phyloP scores from a whole-genome alignment of 2,888 invertebrate genomes.

The Plutella xylostella region DNA sequence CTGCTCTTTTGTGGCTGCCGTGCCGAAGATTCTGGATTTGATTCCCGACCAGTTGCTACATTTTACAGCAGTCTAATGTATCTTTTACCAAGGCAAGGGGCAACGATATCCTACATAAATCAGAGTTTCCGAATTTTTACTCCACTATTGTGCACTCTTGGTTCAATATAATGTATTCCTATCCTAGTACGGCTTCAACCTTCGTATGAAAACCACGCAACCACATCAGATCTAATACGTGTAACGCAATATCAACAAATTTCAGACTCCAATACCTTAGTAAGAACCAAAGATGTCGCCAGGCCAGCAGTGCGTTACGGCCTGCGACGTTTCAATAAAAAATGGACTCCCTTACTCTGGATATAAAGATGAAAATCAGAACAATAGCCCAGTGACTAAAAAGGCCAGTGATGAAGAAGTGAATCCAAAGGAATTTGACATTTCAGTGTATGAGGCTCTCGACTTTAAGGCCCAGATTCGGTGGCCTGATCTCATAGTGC shows the following conservation, averaged over 20 bases:
- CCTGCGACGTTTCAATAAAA: slow-evolving; percentile 21
- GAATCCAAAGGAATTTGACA: slow-evolving; percentile 35
- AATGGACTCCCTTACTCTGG: not conserved
- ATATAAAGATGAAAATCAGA: slow-evolving; percentile 3
- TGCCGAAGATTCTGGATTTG: no score
- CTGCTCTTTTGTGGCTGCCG: no score
- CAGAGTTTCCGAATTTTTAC: no score
- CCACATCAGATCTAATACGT: not conserved
- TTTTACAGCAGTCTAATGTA: no score
- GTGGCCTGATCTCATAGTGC: slow-evolving; percentile 80
- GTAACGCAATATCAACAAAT: no score
- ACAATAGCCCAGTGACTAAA: slow-evolving; percentile 18
- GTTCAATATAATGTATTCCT: no score
- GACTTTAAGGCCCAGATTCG: slow-evolving; percentile 72
- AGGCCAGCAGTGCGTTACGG: slow-evolving; percentile 36
- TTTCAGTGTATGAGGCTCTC: slow-evolving; percentile 48
- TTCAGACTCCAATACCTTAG: no score
- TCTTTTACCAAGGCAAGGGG: no score
- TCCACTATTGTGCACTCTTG: no score
- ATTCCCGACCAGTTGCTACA: no score
- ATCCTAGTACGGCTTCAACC: not conserved
- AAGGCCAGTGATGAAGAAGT: slow-evolving; percentile 23
- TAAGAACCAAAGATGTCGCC: slow-evolving; percentile 39
- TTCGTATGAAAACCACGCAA: not conserved
- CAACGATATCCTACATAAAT: no score